phyloP scores from a whole-genome alignment of 1,140 invertebrate genomes.

The Panagrolaimus sp. region DNA sequence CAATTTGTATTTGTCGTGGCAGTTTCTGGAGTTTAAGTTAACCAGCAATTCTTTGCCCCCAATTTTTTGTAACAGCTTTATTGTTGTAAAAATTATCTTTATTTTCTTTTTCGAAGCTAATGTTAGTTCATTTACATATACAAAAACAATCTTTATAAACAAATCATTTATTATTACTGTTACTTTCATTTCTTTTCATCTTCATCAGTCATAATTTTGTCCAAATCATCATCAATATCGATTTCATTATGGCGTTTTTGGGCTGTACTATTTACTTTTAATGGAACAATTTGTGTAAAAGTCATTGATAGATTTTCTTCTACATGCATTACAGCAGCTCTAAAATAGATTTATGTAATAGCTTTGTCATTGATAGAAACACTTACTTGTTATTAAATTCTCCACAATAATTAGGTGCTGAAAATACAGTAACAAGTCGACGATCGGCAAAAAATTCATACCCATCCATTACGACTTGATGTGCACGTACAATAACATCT shows the following conservation, averaged over 20 bases:
- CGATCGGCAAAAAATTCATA: conserved; percentile 97
- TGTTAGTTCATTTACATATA: too few species aligned
- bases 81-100: too few species aligned
- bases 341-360: conserved; percentile 4
- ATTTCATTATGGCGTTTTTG: not conserved
- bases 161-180: too few species aligned
- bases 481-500: not conserved
- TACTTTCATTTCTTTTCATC: too few species aligned
- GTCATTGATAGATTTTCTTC: not conserved
- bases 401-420: conserved; percentile 81
- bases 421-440: conserved; percentile 71
- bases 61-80: too few species aligned
- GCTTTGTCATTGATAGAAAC: not conserved
- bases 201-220: not conserved
- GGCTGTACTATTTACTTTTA: conserved; percentile 66
- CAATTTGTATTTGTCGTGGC: too few species aligned
- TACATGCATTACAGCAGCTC: conserved; percentile 22
- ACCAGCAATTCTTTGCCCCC: too few species aligned
- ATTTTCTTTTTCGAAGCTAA: too few species aligned
- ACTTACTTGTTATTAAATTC: conserved; percentile 23
- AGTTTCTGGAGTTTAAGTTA: too few species aligned
- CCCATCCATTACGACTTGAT: conserved; percentile 81
- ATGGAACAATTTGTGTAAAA: not conserved
- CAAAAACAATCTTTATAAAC: too few species aligned
- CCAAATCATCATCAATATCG: conserved; percentile 3